These are phyloP conservation scores for Rhizoglyphus robini DNA, from an alignment of 1,140 invertebrate genomes.

Conservation along the genomic window DNA sequence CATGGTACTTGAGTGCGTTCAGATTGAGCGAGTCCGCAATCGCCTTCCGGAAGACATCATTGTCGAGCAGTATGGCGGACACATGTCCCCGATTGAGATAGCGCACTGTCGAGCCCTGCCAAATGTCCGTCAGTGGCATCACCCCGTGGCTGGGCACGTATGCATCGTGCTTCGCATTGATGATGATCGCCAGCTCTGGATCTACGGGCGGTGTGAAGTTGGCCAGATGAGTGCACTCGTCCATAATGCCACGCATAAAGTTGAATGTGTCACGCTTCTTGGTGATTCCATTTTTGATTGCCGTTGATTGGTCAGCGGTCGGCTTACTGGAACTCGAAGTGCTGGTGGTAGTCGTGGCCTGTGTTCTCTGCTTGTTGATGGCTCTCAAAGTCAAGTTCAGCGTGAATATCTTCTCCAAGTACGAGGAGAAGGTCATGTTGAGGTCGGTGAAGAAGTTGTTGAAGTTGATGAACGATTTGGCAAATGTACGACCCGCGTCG, in stretches of 20 bases:
- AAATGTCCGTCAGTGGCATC: conserved; percentile 64
- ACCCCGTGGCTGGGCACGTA: conserved; percentile 78
- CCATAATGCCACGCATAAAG: conserved; percentile 97
- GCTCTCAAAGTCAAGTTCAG: conserved; percentile 19
- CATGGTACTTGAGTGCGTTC: conserved; percentile 18
- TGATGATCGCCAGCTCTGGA: conserved; percentile 30
- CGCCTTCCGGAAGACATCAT: conserved; percentile 58
- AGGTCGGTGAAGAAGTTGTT: not conserved
- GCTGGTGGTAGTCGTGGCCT: not conserved
- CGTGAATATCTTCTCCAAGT: conserved; percentile 24
- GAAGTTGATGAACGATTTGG: conserved; percentile 39
- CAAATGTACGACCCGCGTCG: conserved; percentile 61
- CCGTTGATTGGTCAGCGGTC: not conserved
- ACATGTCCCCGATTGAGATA: conserved; percentile 82
- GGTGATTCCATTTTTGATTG: not conserved
- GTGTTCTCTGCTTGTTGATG: too few species aligned
- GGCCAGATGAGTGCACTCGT: conserved; percentile 89
- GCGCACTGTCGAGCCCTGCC: conserved; percentile 76
- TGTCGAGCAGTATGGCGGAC: conserved; percentile 68
- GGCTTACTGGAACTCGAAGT: not conserved
- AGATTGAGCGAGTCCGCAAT: conserved; percentile 17
- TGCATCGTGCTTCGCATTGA: conserved; percentile 53
- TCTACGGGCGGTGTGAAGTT: conserved; percentile 57
- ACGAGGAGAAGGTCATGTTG: conserved; percentile 44
- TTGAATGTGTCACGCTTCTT: conserved; percentile 51